Evolutionary conservation across 2,888 invertebrate species (phyloP), one percentile per base, ranked within the genome.

Genomic region (Mellilla xanthometata): DNA sequence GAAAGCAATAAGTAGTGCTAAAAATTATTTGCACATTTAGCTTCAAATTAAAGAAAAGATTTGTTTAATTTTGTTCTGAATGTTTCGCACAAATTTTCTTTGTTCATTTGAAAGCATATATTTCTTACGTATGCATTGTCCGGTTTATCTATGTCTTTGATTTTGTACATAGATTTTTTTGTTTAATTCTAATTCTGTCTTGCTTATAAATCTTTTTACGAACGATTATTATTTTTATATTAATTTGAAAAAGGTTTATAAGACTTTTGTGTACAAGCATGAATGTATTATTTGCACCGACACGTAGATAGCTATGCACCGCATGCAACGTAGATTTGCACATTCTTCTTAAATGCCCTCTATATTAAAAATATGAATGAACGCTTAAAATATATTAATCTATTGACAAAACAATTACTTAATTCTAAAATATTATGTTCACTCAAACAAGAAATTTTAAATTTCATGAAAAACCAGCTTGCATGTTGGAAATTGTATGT

Each of bases 361-460:
- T 57, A 6, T 19, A 19, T 5, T 19, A 19, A 51, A 49, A 46
- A 47, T 35, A 39, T 40, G 43, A 53, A 59, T 49, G 40, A 45
- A 10, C 26, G 29, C 34, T 51, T 62, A 39, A 60, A 52, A 46
- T 53, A n/a, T 2, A 35, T 35, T 35, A 46, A 58, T 36, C 42
- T 52, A 58, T 47, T 58, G 52, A 36, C 36, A 31, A 39, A 53
- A 43, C 38, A 45, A 26, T 30, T 50, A 51, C 41, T 52, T 30
- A 58, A 39, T 34, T 43, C 39, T 49, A 52, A 65, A 72, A 63
- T 19, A 24, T 4, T 24, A 24, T 60, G 41, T 60, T 56, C 55
- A 62, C 84, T 85, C 82, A 81, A 85, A 86, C 84, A 79, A 60
- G 77, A 81, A 84, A 78, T 83, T 79, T 59, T 47, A 60, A 68